These are phyloP conservation scores for Chrysomallon squamiferum DNA, from an alignment of 1,140 invertebrate genomes.

Conservation along the genomic window DNA sequence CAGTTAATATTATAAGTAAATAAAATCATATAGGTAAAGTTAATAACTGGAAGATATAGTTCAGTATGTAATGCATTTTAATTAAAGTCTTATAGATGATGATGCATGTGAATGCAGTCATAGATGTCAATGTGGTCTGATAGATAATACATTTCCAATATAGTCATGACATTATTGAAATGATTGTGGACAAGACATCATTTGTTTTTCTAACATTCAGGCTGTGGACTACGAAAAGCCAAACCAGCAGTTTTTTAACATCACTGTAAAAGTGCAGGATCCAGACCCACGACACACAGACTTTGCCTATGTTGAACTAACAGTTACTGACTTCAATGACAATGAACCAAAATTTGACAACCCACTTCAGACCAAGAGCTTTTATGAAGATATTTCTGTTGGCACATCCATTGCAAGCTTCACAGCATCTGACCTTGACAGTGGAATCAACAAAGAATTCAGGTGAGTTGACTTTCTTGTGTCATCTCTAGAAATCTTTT, in stretches of 20 bases:
- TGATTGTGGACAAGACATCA: too few species aligned
- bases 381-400: conserved; percentile 30
- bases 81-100: too few species aligned
- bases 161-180: too few species aligned
- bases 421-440: conserved; percentile 42
- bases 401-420: conserved; percentile 37
- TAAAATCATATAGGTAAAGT: too few species aligned
- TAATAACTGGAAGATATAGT: too few species aligned
- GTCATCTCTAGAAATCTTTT: too few species aligned
- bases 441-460: conserved; percentile 42
- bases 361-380: conserved; percentile 26
- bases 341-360: conserved; percentile 41
- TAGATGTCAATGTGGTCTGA: too few species aligned
- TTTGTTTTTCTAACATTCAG: too few species aligned
- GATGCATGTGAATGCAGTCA: too few species aligned
- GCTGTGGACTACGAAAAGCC: conserved; percentile 47
- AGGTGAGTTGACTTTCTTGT: conserved; percentile 37
- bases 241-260: conserved; percentile 37
- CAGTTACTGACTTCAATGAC: conserved; percentile 51
- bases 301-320: conserved; percentile 40
- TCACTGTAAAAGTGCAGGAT: conserved; percentile 46
- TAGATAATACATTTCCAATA: too few species aligned
- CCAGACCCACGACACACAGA: conserved; percentile 38
- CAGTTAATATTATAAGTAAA: too few species aligned
- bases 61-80: too few species aligned